A percentile compares a stretch with the other conserved stretches of the same genome.
Evolutionary conservation across 2,888 invertebrate genomes (phyloP).

Genomic region (Seira ritae): DNA sequence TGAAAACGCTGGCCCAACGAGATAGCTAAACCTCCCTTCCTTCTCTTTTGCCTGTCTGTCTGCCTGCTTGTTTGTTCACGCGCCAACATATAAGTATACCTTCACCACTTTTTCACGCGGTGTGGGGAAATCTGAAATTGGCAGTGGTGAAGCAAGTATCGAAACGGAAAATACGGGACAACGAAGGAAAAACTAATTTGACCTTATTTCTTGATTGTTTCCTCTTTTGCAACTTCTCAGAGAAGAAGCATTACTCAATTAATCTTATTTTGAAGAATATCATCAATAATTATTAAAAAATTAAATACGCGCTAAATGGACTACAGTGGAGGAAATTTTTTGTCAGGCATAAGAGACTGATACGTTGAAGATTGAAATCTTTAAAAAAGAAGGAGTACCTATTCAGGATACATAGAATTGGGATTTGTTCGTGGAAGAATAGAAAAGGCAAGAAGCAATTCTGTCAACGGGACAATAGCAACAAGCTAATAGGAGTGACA

Average conservation of each 20-base stretch:
- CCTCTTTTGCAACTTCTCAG: background rate
- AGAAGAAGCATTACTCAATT: background rate
- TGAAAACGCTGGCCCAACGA: background rate
- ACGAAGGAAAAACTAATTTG: background rate
- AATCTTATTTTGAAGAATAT: background rate
- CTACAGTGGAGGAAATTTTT: no score
- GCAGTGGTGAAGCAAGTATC: no score
- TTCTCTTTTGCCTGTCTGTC: background rate
- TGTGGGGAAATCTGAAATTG: constrained; percentile 14
- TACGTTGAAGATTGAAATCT: no score
- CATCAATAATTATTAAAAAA: no score
- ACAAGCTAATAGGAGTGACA: background rate
- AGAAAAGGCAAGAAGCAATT: background rate
- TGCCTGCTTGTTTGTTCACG: no score
- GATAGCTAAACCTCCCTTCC: background rate
- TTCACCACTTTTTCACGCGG: background rate
- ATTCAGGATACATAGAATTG: background rate
- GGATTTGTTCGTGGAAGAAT: background rate
- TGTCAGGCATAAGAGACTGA: no score
- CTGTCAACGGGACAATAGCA: background rate
- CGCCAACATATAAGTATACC: background rate
- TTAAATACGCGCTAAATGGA: no score
- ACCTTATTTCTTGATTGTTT: background rate
- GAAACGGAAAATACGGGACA: background rate
- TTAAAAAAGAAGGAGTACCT: background rate